Evolutionary conservation across 1,140 invertebrate genomes (phyloP).

Genomic region (Hyphantria cunea): DNA sequence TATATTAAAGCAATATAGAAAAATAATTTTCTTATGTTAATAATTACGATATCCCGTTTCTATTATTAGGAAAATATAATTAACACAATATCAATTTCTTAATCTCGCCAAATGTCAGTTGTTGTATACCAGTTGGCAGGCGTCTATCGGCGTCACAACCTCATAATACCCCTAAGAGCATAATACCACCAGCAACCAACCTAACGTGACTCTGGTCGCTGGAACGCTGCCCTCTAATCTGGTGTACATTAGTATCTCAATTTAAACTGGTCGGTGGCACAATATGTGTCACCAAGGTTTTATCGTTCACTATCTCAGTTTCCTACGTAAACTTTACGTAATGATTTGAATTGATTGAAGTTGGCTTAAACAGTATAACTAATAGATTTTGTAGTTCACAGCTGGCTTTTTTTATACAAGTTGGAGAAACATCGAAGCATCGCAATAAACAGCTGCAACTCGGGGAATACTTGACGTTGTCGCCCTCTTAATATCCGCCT

Average conservation of each 20-base stretch:
- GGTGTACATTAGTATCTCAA: conserved; percentile 10
- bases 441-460: no score
- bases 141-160: not conserved
- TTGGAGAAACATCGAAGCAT: no score
- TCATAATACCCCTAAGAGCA: conserved; percentile 8
- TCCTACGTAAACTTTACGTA: not conserved
- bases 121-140: not conserved
- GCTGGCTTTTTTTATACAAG: no score
- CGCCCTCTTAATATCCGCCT: no score
- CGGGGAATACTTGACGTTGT: no score
- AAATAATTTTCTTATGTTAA: not conserved
- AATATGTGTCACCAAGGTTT: conserved; percentile 33
- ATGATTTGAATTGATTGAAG: not conserved
- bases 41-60: not conserved
- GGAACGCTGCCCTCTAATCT: conserved; percentile 4
- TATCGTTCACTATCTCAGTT: conserved; percentile 24
- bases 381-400: no score
- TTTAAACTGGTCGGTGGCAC: conserved; percentile 23
- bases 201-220: not conserved
- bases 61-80: not conserved
- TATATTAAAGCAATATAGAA: not conserved
- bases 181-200: not conserved
- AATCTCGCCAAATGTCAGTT: not conserved
- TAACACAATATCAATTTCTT: conserved; percentile 1
- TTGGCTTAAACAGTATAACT: no score